Evolutionary conservation across 2,113 vertebrate genomes (phyloP).

Genomic region (Cygnus atratus): DNA sequence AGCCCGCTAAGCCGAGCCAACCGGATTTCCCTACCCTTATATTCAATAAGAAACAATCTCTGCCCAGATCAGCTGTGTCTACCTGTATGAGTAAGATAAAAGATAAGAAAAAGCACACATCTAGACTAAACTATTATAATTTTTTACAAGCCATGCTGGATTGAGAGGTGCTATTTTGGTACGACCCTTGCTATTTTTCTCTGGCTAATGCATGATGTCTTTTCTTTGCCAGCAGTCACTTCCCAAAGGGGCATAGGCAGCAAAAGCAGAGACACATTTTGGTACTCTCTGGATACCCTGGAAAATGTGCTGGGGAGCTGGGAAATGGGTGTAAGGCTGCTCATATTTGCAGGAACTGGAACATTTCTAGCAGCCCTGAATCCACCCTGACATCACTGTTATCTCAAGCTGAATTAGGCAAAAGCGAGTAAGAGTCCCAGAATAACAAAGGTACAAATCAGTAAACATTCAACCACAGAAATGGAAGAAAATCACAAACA

Average conservation of each 20-base stretch:
- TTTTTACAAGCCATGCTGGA: neutral
- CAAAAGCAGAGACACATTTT: neutral
- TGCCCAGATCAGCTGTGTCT: neutral
- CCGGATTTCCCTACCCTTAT: neutral
- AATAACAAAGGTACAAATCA: neutral
- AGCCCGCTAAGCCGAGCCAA: neutral
- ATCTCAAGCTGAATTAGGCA: neutral
- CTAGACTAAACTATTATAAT: neutral
- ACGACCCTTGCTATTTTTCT: neutral
- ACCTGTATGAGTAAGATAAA: neutral
- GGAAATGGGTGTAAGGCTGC: neutral
- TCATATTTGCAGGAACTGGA: neutral
- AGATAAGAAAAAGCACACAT: neutral
- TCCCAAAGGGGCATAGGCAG: neutral
- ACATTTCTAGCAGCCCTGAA: neutral
- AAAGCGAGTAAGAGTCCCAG: neutral
- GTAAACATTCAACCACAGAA: neutral
- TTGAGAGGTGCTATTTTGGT: neutral
- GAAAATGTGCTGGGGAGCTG: neutral
- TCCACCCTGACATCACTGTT: neutral
- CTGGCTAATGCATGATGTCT: neutral
- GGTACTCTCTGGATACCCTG: neutral
- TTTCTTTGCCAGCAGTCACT: neutral
- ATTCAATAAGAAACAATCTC: neutral
- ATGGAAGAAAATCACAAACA: neutral